A percentile compares a stretch with the other conserved stretches of the same genome.
Evolutionary conservation across 2,888 invertebrate species (phyloP).

Genomic region (Ochlodes sylvanus): DNA sequence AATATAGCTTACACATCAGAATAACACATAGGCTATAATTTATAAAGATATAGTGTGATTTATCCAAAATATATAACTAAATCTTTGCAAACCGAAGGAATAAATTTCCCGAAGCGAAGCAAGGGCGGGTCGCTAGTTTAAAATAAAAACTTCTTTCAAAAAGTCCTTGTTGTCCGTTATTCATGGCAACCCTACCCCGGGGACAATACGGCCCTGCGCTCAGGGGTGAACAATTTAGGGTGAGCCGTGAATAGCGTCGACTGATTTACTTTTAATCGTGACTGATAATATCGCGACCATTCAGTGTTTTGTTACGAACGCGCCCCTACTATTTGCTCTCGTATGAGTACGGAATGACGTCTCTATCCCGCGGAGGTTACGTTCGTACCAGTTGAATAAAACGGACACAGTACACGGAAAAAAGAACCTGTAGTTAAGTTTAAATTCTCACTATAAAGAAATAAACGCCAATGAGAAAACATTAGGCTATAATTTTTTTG

Average conservation of each 20-base stretch:
- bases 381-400: conserved; percentile 1
- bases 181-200: conserved; percentile 36
- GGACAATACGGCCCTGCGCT: conserved; percentile 61
- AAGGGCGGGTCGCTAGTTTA: too few relatives aligned
- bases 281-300: conserved; percentile 72
- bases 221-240: conserved; percentile 68
- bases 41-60: too few relatives aligned
- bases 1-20: too few relatives aligned
- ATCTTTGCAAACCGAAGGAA: too few relatives aligned
- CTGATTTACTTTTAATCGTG: conserved; percentile 81
- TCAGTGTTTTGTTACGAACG: conserved; percentile 74
- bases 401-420: not conserved
- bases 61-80: too few relatives aligned
- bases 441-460: too few relatives aligned
- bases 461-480: too few relatives aligned
- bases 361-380: conserved; percentile 6
- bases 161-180: not conserved
- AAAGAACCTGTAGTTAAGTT: too few relatives aligned
- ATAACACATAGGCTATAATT: too few relatives aligned
- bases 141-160: too few relatives aligned
- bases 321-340: conserved; percentile 55
- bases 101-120: too few relatives aligned
- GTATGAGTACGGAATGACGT: conserved; percentile 11
- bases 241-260: conserved; percentile 63
- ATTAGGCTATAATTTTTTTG: too few relatives aligned